Base-by-base conservation (phyloP, 2,888 invertebrate genomes). In the Torymus auratus region DNA sequence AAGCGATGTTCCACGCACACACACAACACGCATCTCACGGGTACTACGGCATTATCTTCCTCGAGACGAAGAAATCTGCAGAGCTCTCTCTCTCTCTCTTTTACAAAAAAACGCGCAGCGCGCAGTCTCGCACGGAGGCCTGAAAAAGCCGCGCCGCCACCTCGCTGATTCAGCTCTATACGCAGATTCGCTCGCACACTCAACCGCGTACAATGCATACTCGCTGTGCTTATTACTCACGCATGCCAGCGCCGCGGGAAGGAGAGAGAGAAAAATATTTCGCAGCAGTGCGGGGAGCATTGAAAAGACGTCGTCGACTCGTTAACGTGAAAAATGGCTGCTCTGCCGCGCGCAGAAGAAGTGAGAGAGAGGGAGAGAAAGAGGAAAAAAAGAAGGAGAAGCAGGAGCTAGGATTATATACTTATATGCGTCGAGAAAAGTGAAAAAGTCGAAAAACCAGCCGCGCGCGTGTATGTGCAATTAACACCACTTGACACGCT, bases 401-500 rank as follows among this genome's bases (percentile, higher is more conserved):
- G 14, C 10, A 11, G 0, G 4, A 7, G 5, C 7, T 7, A 41
- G 41, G 41, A 41, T 41, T 7, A 41, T 41, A 41, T 41, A 20
- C 20, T 20, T 20, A 41, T 41, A 41, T 41, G 41, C 41, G 17
- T 0, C n/a, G 15, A 65, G 28, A 41, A 70, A 41, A 41, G 17
- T 28, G 7, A 64, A 50, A 50, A 55, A 2, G 28, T 1, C n/a
- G 2, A 28, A 23, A 15, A 15, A n/a, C 20, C 5, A 60, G 13
- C 17, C 28, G 64, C n/a, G 56, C n/a, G 41, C 17, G 13, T 41
- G 23, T 23, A 28, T 14, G 76, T 17, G 68, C 80, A 81, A 81
- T 81, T 73, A 73, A 72, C 50, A 67, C 50, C 55, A 58, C 77
- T 81, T 64, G 72, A 81, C 67, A 64, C 23, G 76, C 52, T 77